These are phyloP conservation scores for Reticulitermes speratus DNA, from an alignment of 1,140 invertebrate species.

Conservation along the genomic window DNA sequence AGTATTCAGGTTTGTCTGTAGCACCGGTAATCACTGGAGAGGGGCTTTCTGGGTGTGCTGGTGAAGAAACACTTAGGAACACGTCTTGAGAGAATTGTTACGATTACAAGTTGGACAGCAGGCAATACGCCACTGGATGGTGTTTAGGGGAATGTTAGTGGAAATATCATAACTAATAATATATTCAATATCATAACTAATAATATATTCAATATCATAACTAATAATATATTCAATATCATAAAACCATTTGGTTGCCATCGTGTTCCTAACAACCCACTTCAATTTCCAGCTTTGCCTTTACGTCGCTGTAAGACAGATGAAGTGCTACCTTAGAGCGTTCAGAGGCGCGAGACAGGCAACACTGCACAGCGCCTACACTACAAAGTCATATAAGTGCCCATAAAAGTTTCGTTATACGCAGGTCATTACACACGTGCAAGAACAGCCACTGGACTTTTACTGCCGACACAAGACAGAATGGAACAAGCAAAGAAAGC, in stretches of 20 bases:
- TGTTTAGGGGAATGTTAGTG: not conserved
- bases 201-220: not conserved
- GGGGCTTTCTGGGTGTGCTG: no score
- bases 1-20: no score
- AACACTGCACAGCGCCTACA: not conserved
- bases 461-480: not conserved
- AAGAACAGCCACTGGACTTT: not conserved
- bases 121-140: not conserved
- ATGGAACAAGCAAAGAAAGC: not conserved
- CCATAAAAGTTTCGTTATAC: no score
- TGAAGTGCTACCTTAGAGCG: not conserved
- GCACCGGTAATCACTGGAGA: no score
- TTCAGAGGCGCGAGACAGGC: not conserved
- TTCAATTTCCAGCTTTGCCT: not conserved
- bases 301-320: not conserved
- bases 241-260: conserved; percentile 1
- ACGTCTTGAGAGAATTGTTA: no score
- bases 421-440: not conserved
- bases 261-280: not conserved
- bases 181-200: no score
- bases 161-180: not conserved
- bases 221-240: not conserved
- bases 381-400: not conserved
- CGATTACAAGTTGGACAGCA: not conserved
- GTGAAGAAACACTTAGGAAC: no score